Evolutionary conservation across 92 coral and sea anemone genomes (phyloP), one percentile per base, ranked within the genome.

Genomic region (Palythoa caribaeorum): DNA sequence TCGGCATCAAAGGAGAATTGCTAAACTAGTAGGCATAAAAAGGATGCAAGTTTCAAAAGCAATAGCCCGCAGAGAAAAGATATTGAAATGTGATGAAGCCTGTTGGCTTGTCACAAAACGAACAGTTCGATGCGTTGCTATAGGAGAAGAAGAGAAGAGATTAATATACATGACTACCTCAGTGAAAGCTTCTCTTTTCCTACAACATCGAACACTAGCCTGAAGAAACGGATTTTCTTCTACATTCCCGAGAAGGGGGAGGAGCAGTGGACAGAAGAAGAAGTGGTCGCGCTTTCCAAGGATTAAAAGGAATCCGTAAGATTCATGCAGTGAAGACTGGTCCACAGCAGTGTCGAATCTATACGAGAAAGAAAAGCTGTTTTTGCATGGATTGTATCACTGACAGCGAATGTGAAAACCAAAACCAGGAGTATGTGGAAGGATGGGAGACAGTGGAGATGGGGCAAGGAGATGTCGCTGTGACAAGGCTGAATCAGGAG

Each of bases 121-220:
- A 28, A 28, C 28, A 28, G 0, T 28, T 28, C 28, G 28, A 28
- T 28, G 28, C 28, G 28, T 28, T 28, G 28, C 28, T 28, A 28
- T 28, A 28, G 28, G 28, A 50, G 20, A 80, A 57, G 86, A 80
- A 78, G n/a, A n/a, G n/a, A n/a, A n/a, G n/a, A n/a, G 72, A 66
- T 66, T 35, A 37, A 0, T 66, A 37, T 85, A 78, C 51, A 77
- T 50, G 85, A 85, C 21, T 85, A 57, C 70, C 80, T 76, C 10
- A 28, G 54, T n/a, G 78, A 75, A 21, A 84, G 51, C 70, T 89
- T 89, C 68, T 35, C 92, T 36, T 40, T 48, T 39, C 89, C 92
- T 40, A 55, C 84, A 14, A 51, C 92, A 55, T 84, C 89, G 47
- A 84, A 44, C 84, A 63, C 36, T 68, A 68, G 35, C 13, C 86